Conservation (phyloP, 2,113 vertebrate genomes). For the Sapayoa aenigma region DNA sequence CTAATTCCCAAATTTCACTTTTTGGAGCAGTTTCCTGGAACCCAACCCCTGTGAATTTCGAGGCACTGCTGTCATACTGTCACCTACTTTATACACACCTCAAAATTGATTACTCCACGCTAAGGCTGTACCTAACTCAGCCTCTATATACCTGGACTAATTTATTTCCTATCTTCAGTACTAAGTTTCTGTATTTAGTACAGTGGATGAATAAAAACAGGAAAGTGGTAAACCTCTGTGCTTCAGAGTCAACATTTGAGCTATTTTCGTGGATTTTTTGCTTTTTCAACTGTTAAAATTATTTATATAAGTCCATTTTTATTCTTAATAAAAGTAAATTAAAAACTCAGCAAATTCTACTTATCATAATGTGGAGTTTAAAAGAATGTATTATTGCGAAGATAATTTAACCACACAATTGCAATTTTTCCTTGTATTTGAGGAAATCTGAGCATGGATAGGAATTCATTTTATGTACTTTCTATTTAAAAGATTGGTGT, state of each 20-base stretch:
- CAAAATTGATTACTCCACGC: not conserved
- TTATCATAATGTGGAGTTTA: not conserved
- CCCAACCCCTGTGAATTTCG: too few relatives aligned
- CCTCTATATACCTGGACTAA: not conserved
- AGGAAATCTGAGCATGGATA: not conserved
- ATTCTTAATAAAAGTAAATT: not conserved
- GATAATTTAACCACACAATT: constrained; percentile 1
- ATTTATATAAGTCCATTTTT: not conserved
- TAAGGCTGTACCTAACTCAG: not conserved
- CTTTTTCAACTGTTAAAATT: not conserved
- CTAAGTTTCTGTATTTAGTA: not conserved
- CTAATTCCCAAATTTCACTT: too few relatives aligned
- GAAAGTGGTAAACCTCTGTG: not conserved
- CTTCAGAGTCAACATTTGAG: not conserved
- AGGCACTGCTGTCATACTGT: too few relatives aligned
- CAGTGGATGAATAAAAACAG: not conserved
- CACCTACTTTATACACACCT: not conserved
- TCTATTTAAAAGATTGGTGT: not conserved
- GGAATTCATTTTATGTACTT: not conserved
- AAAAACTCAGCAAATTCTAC: not conserved
- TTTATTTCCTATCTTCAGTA: not conserved
- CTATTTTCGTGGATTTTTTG: not conserved
- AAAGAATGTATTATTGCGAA: not conserved
- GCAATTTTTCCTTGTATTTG: not conserved
- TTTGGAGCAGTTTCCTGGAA: too few relatives aligned